Evolutionary conservation across 2,113 vertebrate species (phyloP), one percentile per base, ranked within the genome.

Genomic region (Poeciliopsis prolifica): DNA sequence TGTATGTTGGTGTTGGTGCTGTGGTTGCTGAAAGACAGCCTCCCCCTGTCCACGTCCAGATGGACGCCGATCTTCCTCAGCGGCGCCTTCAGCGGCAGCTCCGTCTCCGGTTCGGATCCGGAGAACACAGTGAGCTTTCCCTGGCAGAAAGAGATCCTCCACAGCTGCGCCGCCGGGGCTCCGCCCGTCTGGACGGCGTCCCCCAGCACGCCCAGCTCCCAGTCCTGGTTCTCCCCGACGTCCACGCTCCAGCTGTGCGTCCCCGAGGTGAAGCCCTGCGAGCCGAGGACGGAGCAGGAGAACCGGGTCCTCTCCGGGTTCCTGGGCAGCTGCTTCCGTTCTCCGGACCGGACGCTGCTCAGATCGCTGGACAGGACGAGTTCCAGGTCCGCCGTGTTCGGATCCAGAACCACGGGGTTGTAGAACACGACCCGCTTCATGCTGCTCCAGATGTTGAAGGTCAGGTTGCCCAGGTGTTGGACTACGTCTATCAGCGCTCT

Each of bases 401-500:
- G 84, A 48, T 88, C 87, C 79, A 88, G 84, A 63, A 86, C 35
- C 58, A 88, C 62, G 30, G 84, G 77, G 24, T 0, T 70, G 74
- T 78, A 84, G 31, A 42, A 68, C n/a, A 82, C 74, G 26, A 33
- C 5, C 2, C 70, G 2, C 48, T 79, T 85, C 80, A 85, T 81
- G 37, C 75, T 85, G 64, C 12, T 77, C 82, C 79, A 84, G 70
- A 85, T 42, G 8, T 80, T 72, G 72, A 81, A 78, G 70, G 37
- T 67, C 61, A 87, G 82, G 77, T 87, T 82, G 24, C 86, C 78
- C 78, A 87, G 82, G 15, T 87, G 82, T 78, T 85, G 73, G 15
- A 11, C 77, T 48, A 42, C 70, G 1, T 88, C 83, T 28, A 86
- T 87, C 54, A 89, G 82, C 61, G 83, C 69, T 70, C 75, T 82